These are phyloP conservation scores for Nycticryphes semicollaris DNA, from an alignment of 2,113 vertebrate genomes.

Conservation along the genomic window DNA sequence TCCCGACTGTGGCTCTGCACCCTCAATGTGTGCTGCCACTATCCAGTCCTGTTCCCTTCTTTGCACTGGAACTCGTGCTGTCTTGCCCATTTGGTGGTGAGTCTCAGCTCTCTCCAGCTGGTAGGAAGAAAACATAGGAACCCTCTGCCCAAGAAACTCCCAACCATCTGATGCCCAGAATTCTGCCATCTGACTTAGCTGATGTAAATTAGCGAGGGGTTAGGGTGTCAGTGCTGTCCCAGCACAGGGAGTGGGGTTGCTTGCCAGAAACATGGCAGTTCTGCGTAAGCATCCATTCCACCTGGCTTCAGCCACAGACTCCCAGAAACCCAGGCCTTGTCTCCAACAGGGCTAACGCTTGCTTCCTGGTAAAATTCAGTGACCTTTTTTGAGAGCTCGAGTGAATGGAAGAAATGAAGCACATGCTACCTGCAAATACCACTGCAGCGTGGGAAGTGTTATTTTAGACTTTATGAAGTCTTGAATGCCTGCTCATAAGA, in stretches of 20 bases:
- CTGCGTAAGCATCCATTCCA: background rate
- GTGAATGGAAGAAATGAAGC: background rate
- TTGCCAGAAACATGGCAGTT: background rate
- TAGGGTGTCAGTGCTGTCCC: background rate
- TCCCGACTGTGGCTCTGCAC: background rate
- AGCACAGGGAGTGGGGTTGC: background rate
- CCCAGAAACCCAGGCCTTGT: rapidly evolving
- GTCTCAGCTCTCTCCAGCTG: background rate
- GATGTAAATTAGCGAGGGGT: background rate
- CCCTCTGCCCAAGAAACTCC: too few species aligned
- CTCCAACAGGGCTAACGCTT: background rate
- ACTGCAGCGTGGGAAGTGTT: background rate
- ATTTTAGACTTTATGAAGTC: background rate
- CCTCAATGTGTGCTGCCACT: background rate
- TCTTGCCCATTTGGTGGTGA: background rate
- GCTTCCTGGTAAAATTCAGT: background rate
- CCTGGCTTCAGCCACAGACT: background rate
- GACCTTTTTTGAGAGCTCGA: background rate
- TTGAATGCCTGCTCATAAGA: background rate
- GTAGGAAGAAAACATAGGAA: background rate
- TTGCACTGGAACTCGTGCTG: rapidly evolving
- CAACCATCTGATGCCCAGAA: background rate
- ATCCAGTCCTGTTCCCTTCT: background rate
- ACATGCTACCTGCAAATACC: rapidly evolving
- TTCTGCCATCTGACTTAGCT: background rate